Conservation (phyloP, 2,113 vertebrate species). For the Solenodon paradoxus region DNA sequence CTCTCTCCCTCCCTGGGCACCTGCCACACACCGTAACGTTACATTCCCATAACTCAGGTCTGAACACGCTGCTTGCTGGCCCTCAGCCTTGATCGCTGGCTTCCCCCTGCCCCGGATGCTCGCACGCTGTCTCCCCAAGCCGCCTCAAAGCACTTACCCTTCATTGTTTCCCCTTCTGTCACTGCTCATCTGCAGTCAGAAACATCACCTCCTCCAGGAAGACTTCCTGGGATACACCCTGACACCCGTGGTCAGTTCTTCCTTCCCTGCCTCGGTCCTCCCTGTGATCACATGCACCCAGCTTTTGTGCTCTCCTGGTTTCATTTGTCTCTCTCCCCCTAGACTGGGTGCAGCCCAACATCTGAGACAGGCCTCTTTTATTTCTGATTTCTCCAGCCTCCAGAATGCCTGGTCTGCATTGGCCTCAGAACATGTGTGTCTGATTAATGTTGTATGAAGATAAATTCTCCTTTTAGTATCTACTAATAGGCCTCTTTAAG, state of each 20-base stretch:
- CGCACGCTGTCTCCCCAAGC: not conserved
- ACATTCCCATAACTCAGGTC: not conserved
- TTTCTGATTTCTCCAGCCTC: not conserved
- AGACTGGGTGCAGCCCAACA: not conserved
- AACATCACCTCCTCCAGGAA: not conserved
- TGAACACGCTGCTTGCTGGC: not conserved
- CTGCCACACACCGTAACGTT: not conserved
- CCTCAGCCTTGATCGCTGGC: not conserved
- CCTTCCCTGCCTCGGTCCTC: not conserved
- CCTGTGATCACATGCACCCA: not conserved
- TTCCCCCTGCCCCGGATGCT: not conserved
- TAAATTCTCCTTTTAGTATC: not conserved
- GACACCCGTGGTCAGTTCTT: not conserved
- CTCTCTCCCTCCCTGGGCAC: not conserved
- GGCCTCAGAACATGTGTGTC: not conserved
- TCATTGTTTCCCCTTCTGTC: not conserved
- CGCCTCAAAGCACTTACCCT: not conserved
- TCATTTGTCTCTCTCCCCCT: not conserved
- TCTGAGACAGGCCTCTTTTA: not conserved
- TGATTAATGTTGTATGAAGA: not conserved
- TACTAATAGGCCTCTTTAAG: slow-evolving; percentile 18
- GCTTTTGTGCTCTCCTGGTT: not conserved
- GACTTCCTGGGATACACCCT: not conserved
- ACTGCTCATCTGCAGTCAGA: not conserved
- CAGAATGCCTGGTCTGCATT: not conserved